A percentile compares a stretch with the other conserved stretches of the same genome.
Evolutionary conservation across 2,797 vertebrate species (phyloP).

Genomic region (Micropoecilia bifurca): DNA sequence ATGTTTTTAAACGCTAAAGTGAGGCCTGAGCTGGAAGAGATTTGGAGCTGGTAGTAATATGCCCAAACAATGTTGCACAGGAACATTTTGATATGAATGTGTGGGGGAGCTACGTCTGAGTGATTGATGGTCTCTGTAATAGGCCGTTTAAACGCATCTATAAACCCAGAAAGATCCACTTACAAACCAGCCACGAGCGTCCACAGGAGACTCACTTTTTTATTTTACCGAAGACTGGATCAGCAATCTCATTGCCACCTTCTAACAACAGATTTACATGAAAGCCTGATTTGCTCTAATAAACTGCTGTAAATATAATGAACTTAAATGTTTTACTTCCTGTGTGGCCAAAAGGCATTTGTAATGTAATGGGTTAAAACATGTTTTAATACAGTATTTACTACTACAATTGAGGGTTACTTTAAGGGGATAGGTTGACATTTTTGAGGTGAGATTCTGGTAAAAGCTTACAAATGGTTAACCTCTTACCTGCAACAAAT

Average conservation of each 20-base stretch:
- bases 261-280: slow-evolving; percentile 38
- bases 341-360: slow-evolving; percentile 41
- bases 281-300: slow-evolving; percentile 25
- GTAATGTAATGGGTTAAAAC: slow-evolving; percentile 23
- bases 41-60: slow-evolving; percentile 37
- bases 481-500: background rate
- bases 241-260: slow-evolving; percentile 31
- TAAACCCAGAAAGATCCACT: slow-evolving; percentile 29
- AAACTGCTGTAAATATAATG: slow-evolving; percentile 73
- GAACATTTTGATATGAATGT: slow-evolving; percentile 66
- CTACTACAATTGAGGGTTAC: slow-evolving; percentile 43
- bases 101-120: slow-evolving; percentile 19
- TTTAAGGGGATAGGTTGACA: slow-evolving; percentile 9
- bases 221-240: slow-evolving; percentile 35
- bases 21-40: slow-evolving; percentile 37
- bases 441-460: slow-evolving; percentile 1
- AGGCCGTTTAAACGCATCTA: background rate
- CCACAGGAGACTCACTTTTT: slow-evolving; percentile 48
- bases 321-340: slow-evolving; percentile 51
- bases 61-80: slow-evolving; percentile 69
- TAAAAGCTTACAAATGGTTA: background rate
- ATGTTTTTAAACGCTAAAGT: slow-evolving; percentile 57
- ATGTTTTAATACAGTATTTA: slow-evolving; percentile 51
- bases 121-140: slow-evolving; percentile 31
- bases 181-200: slow-evolving; percentile 40